Evolutionary conservation across 2,888 invertebrate genomes (phyloP), one percentile per base, ranked within the genome.

Genomic region (Tortrix viridana): DNA sequence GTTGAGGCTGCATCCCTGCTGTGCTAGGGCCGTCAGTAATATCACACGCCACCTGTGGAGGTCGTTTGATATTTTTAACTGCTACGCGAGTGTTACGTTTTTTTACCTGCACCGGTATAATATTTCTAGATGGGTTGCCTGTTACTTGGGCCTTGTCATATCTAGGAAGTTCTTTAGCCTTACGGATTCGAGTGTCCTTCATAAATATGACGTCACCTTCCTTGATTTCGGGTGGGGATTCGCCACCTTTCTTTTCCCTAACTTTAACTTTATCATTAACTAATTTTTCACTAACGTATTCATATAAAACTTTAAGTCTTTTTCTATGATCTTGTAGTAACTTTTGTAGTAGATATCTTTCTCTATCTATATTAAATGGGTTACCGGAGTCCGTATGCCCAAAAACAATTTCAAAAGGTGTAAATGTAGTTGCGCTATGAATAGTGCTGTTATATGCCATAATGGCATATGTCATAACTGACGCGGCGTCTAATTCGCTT

Each of bases 131-230:
- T 32, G 55, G 41, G 49, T 65, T 54, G 0, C 71, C 68, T 60
- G 47, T 65, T 5, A 69, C 71, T 53, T 61, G 53, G 4, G 69
- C 72, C 41, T 71, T 67, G 46, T 70, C 67, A 18, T 66, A 73
- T 4, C 73, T 59, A 2, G 73, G 70, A 47, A 64, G 16, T 23
- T 73, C 60, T 41, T 73, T 71, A 5, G 68, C 67, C 52, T 69
- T 68, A 20, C 70, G 59, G 5, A 62, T 69, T 14, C 67, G 52
- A 18, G 67, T 68, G 16, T 55, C 66, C 67, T 70, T 72, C 65
- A 69, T 67, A 50, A 64, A 72, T 20, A 70, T 52, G 12, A 32
- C 43, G 37, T 72, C 67, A 1, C 70, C 70, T 44, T 37, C 18
- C 54, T 67, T 55, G 22, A 69, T 57, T 5, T 59, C 20, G 6